These are phyloP conservation scores for Monochamus alternatus DNA, from an alignment of 2,888 invertebrate species.

Conservation along the genomic window DNA sequence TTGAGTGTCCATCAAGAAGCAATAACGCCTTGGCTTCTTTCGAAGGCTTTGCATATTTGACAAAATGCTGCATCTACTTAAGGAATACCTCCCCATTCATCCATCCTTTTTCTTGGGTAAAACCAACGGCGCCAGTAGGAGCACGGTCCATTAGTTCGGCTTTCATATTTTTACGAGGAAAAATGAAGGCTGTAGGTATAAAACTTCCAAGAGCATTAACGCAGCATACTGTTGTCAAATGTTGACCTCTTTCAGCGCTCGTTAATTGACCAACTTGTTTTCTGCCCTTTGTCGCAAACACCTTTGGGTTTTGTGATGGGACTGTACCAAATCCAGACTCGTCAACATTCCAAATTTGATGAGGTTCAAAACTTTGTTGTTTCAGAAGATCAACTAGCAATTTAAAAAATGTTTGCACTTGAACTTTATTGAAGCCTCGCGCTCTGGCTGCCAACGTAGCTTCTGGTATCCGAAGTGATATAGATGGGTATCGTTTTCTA, in stretches of 20 bases:
- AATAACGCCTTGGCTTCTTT: slow-evolving; percentile 12
- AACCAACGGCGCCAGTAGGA: slow-evolving; percentile 17
- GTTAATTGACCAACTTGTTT: slow-evolving; percentile 25
- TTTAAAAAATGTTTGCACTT: not conserved
- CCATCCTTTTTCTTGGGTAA: slow-evolving; percentile 35
- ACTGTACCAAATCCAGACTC: not conserved
- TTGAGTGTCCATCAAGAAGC: slow-evolving; percentile 26
- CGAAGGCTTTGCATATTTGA: slow-evolving; percentile 27
- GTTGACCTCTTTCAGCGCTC: slow-evolving; percentile 21
- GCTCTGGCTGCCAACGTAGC: not conserved
- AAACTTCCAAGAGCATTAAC: slow-evolving; percentile 27
- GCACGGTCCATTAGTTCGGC: slow-evolving; percentile 18
- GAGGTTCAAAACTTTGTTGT: not conserved
- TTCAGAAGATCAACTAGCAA: too few relatives aligned
- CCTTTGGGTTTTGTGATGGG: not conserved
- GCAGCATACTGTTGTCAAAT: slow-evolving; percentile 16
- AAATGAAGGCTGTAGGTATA: slow-evolving; percentile 29
- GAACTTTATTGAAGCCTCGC: not conserved
- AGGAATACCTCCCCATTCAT: slow-evolving; percentile 37
- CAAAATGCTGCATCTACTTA: slow-evolving; percentile 42
- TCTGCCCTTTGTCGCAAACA: not conserved
- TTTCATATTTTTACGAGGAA: slow-evolving; percentile 31
- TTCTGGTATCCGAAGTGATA: not conserved
- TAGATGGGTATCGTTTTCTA: not conserved
- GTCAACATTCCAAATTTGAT: not conserved